phyloP scores from a whole-genome alignment of 30 jellyfish, hydroid and myxozoan species.

The Pseudorhiza aurosa region DNA sequence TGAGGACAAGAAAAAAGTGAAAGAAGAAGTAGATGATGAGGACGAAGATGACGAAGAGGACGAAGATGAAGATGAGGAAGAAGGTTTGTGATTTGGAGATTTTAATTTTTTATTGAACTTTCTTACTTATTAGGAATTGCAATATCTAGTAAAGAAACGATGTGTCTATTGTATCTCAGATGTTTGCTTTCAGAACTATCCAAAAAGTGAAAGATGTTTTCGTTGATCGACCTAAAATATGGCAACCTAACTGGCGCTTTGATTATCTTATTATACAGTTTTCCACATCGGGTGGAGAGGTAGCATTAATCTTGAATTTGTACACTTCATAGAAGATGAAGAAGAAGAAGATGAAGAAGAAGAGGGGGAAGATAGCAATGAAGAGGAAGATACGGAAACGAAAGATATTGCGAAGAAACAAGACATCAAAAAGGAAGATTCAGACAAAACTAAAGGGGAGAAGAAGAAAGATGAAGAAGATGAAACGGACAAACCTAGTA shows the following conservation, averaged over 20 bases:
- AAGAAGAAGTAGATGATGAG: conserved; percentile 30
- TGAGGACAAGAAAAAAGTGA: background rate
- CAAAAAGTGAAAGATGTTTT: too few relatives aligned
- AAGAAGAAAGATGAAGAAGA: conserved; percentile 16
- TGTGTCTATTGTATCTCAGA: too few relatives aligned
- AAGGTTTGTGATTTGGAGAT: too few relatives aligned
- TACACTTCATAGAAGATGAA: conserved; percentile 12
- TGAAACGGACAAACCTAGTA: conserved; percentile 25
- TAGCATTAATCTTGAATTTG: too few relatives aligned
- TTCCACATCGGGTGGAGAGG: too few relatives aligned
- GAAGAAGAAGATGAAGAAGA: conserved; percentile 38
- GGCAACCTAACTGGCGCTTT: too few relatives aligned
- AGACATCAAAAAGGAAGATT: background rate
- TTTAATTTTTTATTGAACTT: too few relatives aligned
- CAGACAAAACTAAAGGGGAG: background rate
- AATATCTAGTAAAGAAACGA: too few relatives aligned
- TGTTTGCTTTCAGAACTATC: too few relatives aligned
- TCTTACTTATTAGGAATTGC: too few relatives aligned
- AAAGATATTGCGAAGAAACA: background rate
- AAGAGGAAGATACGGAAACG: conserved; percentile 13
- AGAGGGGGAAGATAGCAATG: conserved; percentile 34
- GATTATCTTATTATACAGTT: too few relatives aligned
- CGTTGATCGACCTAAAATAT: too few relatives aligned
- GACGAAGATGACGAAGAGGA: conserved; percentile 53
- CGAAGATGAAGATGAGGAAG: conserved; percentile 28